Conservation (phyloP, 2,113 vertebrate genomes). For the Python bivittatus region DNA sequence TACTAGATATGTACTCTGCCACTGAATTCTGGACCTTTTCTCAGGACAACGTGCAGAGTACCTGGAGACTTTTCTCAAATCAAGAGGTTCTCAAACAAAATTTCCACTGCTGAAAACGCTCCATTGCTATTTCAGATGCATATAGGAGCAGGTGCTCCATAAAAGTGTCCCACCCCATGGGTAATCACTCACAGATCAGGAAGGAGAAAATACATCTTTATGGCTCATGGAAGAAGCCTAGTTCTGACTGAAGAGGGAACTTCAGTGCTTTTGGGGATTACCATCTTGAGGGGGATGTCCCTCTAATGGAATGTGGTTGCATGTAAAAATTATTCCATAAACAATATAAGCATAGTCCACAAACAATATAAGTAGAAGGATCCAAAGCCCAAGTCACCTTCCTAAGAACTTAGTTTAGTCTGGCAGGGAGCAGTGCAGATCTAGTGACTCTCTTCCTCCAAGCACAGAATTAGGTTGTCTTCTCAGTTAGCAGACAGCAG, state of each 20-base stretch:
- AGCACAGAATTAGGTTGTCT: background rate
- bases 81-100: background rate
- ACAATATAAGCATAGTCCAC: too few relatives aligned
- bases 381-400: background rate
- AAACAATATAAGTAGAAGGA: background rate
- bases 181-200: background rate
- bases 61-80: background rate
- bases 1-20: background rate
- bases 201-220: background rate
- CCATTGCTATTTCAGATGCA: background rate
- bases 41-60: background rate
- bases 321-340: background rate
- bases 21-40: background rate
- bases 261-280: background rate
- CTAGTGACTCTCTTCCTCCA: background rate
- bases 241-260: background rate
- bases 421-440: background rate
- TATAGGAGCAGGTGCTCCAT: background rate
- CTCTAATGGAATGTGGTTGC: background rate
- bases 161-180: background rate
- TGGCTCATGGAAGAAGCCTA: background rate
- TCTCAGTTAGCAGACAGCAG: fast-evolving
- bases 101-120: background rate
- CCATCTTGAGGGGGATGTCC: background rate
- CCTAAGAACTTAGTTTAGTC: background rate